Evolutionary conservation across 2,888 invertebrate genomes (phyloP).

Genomic region (Chymomyza amoena): DNA sequence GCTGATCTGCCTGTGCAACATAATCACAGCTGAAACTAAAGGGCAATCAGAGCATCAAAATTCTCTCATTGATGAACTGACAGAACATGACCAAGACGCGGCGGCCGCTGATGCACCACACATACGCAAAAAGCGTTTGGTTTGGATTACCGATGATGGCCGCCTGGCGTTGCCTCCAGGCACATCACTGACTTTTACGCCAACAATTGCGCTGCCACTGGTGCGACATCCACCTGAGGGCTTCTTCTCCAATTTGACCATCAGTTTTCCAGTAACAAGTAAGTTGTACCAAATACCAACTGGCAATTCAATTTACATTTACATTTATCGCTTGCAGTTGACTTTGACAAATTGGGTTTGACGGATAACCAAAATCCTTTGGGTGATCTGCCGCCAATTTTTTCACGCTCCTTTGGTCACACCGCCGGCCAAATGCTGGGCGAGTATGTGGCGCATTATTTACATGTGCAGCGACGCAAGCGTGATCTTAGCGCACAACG

Average conservation of each 20-base stretch:
- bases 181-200: slow-evolving; percentile 88
- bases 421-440: slow-evolving; percentile 84
- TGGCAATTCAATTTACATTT: not conserved
- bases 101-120: slow-evolving; percentile 79
- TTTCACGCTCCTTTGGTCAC: slow-evolving; percentile 87
- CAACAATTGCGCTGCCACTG: slow-evolving; percentile 89
- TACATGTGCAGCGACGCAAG: slow-evolving; percentile 81
- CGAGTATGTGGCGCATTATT: slow-evolving; percentile 86
- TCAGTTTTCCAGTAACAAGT: slow-evolving; percentile 92
- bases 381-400: slow-evolving; percentile 87
- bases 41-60: slow-evolving; percentile 23
- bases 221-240: slow-evolving; percentile 92
- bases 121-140: slow-evolving; percentile 88
- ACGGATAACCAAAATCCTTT: slow-evolving; percentile 94
- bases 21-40: slow-evolving; percentile 18
- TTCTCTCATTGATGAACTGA: slow-evolving; percentile 38
- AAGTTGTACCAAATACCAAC: slow-evolving; percentile 77
- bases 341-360: slow-evolving; percentile 90
- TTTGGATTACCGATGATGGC: slow-evolving; percentile 93
- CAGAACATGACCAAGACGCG: slow-evolving; percentile 49
- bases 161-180: slow-evolving; percentile 91
- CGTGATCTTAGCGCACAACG: slow-evolving; percentile 77
- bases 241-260: slow-evolving; percentile 90
- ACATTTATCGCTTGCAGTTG: slow-evolving; percentile 81
- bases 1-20: not conserved